Evolutionary conservation across 2,797 vertebrate species (phyloP).

Genomic region (Acanthopagrus latus): DNA sequence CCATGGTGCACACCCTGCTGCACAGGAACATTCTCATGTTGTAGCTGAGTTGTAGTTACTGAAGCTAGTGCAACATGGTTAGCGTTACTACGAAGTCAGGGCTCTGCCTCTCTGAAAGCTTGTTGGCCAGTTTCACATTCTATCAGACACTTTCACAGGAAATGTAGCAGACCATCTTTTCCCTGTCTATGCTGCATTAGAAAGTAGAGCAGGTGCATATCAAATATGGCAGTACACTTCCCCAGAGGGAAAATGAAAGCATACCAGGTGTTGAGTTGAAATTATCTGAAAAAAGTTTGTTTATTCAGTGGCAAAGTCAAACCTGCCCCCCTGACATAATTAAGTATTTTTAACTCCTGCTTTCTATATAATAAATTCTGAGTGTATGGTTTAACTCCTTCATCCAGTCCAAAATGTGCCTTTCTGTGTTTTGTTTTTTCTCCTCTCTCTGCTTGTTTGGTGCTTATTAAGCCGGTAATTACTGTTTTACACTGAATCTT

Average conservation of each 20-base stretch:
- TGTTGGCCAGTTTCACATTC: neutral
- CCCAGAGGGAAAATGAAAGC: neutral
- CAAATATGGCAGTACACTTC: neutral
- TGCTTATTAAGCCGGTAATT: neutral
- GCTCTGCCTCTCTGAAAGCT: neutral
- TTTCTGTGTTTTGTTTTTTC: too few species aligned
- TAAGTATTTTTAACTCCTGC: too few species aligned
- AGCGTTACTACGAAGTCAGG: neutral
- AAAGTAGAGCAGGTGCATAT: neutral
- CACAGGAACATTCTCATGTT: neutral
- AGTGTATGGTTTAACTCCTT: too few species aligned
- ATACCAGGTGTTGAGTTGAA: neutral
- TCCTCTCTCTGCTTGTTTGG: neutral
- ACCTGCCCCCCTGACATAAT: too few species aligned
- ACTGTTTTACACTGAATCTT: neutral
- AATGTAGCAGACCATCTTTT: neutral
- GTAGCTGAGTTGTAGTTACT: neutral
- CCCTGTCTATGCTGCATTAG: neutral
- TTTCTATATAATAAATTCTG: too few species aligned
- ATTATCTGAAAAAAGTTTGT: too few species aligned
- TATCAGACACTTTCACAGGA: neutral
- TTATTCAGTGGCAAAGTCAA: too few species aligned
- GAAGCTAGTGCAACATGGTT: neutral
- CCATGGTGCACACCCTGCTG: neutral
- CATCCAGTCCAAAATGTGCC: too few species aligned